phyloP scores from a whole-genome alignment of 1,140 invertebrate genomes.

The Nylanderia fulva region DNA sequence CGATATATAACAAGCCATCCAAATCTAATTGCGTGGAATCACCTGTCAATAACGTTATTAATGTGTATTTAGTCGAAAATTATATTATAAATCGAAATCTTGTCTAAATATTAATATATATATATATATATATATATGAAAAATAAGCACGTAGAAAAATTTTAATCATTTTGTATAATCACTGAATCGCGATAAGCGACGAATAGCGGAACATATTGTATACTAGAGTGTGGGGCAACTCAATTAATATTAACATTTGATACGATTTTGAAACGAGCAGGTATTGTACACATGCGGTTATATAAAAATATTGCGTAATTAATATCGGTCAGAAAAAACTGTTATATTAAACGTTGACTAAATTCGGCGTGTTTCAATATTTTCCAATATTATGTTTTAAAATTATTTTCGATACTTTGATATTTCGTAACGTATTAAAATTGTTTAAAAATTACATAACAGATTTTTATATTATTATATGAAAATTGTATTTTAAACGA shows the following conservation, averaged over 20 bases:
- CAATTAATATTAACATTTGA: constrained; percentile 7
- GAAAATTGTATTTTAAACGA: not conserved
- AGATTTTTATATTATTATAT: too few species aligned
- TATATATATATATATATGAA: not conserved
- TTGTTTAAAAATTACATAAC: not conserved
- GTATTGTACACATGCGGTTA: not conserved
- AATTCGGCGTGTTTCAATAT: not conserved
- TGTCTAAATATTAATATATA: not conserved
- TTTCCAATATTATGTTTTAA: not conserved
- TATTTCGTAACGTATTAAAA: not conserved
- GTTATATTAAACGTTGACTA: not conserved
- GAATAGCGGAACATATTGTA: constrained; percentile 10
- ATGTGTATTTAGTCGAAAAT: not conserved
- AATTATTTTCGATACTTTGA: not conserved
- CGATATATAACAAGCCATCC: constrained; percentile 95
- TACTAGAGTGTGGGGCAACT: not conserved
- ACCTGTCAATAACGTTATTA: constrained; percentile 86
- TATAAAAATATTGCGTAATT: not conserved
- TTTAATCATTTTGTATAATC: constrained; percentile 3
- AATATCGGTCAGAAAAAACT: not conserved
- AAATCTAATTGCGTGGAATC: constrained; percentile 95
- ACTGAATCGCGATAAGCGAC: not conserved
- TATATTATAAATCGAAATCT: not conserved
- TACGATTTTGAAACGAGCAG: constrained; percentile 18
- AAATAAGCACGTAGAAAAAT: not conserved